Percentiles rank a stretch among this genome's conserved stretches.
These are phyloP conservation scores for Nesidiocoris tenuis DNA, from an alignment of 2,888 invertebrate species.

Conservation along the genomic window DNA sequence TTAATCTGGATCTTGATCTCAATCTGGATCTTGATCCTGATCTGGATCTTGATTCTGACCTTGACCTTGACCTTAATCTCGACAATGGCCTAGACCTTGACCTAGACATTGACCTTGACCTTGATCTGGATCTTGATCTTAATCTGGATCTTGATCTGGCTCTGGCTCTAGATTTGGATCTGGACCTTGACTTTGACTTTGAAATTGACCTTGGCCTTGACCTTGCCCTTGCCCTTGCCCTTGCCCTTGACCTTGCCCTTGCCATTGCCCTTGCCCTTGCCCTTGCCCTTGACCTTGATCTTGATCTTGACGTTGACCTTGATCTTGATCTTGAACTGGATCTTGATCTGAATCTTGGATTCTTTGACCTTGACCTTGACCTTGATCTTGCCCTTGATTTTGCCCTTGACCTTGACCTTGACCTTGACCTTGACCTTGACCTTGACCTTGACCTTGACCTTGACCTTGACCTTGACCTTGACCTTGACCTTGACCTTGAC, in stretches of 20 bases:
- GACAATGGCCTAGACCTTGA: slow-evolving; percentile 53
- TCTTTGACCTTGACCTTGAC: slow-evolving; percentile 54
- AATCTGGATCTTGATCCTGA: slow-evolving; percentile 54
- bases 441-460: too few species aligned
- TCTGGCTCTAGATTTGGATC: slow-evolving; percentile 55
- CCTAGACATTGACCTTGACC: slow-evolving; percentile 54
- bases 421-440: slow-evolving; percentile 55
- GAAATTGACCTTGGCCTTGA: slow-evolving; percentile 53
- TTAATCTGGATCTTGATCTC: slow-evolving; percentile 55
- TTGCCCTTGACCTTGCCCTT: slow-evolving; percentile 55
- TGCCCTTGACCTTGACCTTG: slow-evolving; percentile 54
- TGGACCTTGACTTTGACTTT: slow-evolving; percentile 53
- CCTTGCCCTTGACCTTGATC: slow-evolving; percentile 54
- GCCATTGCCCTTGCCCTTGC: slow-evolving; percentile 54
- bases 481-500: too few species aligned
- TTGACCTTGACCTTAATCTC: slow-evolving; percentile 51
- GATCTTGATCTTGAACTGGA: slow-evolving; percentile 52
- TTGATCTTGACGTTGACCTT: slow-evolving; percentile 54
- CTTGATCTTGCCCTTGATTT: slow-evolving; percentile 55
- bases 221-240: slow-evolving; percentile 53
- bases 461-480: too few species aligned
- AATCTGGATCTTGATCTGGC: slow-evolving; percentile 54
- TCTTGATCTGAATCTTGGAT: slow-evolving; percentile 53
- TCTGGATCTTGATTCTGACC: slow-evolving; percentile 55
- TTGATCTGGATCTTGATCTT: slow-evolving; percentile 54